Conservation (phyloP, 2,797 vertebrate genomes). For the Sylvilagus floridanus region DNA sequence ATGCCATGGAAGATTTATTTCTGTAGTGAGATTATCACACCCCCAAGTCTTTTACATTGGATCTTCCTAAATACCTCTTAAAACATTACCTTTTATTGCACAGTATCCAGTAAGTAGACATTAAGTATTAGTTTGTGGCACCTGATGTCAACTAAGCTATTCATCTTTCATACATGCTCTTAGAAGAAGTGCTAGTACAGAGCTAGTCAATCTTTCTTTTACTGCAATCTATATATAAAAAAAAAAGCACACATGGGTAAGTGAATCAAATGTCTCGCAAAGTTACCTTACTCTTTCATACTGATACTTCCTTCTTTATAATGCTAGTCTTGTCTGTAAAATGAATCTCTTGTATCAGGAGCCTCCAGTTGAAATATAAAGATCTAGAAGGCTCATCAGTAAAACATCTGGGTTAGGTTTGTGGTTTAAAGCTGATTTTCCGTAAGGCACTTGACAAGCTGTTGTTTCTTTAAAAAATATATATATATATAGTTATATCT, state of each 20-base stretch:
- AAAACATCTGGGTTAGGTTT: not conserved
- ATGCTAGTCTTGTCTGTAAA: not conserved
- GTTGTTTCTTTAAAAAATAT: not conserved
- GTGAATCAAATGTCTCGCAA: not conserved
- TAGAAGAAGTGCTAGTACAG: not conserved
- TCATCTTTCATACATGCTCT: not conserved
- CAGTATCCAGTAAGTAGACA: not conserved
- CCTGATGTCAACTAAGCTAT: not conserved
- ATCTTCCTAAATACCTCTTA: constrained; percentile 16
- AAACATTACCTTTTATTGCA: not conserved
- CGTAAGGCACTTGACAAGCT: not conserved
- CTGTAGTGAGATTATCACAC: constrained; percentile 28
- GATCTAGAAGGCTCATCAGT: not conserved
- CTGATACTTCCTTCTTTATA: not conserved
- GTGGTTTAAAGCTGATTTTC: not conserved
- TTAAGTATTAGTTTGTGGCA: not conserved
- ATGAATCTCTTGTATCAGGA: not conserved
- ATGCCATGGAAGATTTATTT: not conserved
- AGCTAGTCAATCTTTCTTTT: not conserved
- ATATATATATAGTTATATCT: not conserved
- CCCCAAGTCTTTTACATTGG: constrained; percentile 14
- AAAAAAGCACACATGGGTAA: not conserved
- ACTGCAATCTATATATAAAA: not conserved
- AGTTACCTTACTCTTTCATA: not conserved
- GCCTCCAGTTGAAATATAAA: not conserved